These are phyloP conservation scores for Neelides sp. DNA, from an alignment of 1,140 invertebrate genomes.

Conservation along the genomic window DNA sequence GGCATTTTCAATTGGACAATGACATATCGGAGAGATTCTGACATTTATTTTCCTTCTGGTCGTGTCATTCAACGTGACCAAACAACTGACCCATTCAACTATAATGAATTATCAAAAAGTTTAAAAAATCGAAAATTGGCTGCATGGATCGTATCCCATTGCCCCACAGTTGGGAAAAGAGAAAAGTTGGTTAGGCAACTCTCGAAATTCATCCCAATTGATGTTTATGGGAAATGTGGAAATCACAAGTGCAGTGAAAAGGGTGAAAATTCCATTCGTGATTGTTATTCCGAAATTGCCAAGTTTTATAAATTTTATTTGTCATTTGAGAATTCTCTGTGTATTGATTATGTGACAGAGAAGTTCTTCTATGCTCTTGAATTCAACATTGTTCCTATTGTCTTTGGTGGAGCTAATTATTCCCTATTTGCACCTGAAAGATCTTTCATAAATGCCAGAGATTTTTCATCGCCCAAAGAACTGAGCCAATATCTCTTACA, in stretches of 20 bases:
- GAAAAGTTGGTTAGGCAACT: slow-evolving; percentile 39
- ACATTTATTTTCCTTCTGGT: slow-evolving; percentile 40
- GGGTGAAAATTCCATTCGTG: slow-evolving; percentile 33
- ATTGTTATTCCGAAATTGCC: too few species aligned
- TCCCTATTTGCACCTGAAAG: slow-evolving; percentile 32
- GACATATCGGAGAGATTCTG: slow-evolving; percentile 46
- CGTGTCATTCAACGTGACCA: slow-evolving; percentile 31
- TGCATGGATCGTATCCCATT: slow-evolving; percentile 44
- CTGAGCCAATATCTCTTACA: slow-evolving; percentile 33
- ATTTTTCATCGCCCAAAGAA: slow-evolving; percentile 32
- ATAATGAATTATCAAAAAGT: background rate
- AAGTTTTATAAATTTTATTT: slow-evolving; percentile 94
- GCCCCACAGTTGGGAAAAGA: slow-evolving; percentile 36
- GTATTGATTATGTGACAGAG: slow-evolving; percentile 89
- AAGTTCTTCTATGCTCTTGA: slow-evolving; percentile 58
- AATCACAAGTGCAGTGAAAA: slow-evolving; percentile 59
- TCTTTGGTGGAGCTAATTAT: slow-evolving; percentile 35
- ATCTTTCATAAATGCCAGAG: slow-evolving; percentile 35
- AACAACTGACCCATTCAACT: slow-evolving; percentile 7
- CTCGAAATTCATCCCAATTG: slow-evolving; percentile 65
- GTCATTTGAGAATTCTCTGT: slow-evolving; percentile 93
- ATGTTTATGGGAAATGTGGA: slow-evolving; percentile 86
- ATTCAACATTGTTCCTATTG: slow-evolving; percentile 26
- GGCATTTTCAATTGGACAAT: slow-evolving; percentile 47
- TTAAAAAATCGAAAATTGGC: slow-evolving; percentile 30